Base-by-base conservation (phyloP, 2,797 vertebrate genomes). In the Adrianichthys oophorus region DNA sequence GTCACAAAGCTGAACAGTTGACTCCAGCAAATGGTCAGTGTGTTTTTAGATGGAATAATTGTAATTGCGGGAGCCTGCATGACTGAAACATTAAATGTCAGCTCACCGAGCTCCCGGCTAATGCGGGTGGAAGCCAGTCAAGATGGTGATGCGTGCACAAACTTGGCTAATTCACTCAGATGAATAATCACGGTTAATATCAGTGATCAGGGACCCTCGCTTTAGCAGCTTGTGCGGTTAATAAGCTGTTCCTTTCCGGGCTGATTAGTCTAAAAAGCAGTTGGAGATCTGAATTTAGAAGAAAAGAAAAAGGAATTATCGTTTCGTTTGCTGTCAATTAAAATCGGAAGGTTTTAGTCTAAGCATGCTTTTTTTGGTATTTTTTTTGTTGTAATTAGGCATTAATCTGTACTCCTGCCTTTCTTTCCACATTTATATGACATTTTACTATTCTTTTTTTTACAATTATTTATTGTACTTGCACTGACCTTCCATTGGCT, bases 11-110 rank as follows among this genome's bases (percentile, higher is more conserved):
- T 15, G 43, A 52, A 59, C 42, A 37, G 32, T 5, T 42, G 56
- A 61, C 58, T 56, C 15, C 37, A 19, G 32, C 41, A 50, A 72
- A 65, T 41, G 41, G 48, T 44, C 55, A 48, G 40, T 15, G 44
- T 48, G 42, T 19, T 45, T 65, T 63, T 8, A n/a, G 32, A 59
- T 51, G 53, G 60, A 59, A 61, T 64, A 47, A 66, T 54, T 53
- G 52, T 72, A 48, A 72, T 46, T 56, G 57, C 43, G 29, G 15
- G 61, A 69, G 58, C 64, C 19, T 41, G 24, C 44, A 46, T 55
- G n/a, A 29, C 7, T 51, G 52, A 44, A 59, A 68, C 16, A n/a
- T 47, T 8, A 41, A 70, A 59, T 26, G 32, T 32, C 18, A 47
- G 24, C 49, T 56, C n/a, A 43, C 48, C 56, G 17, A 53, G 53